Evolutionary conservation across 2,888 invertebrate species (phyloP).

Genomic region (Heliconius charithonia): DNA sequence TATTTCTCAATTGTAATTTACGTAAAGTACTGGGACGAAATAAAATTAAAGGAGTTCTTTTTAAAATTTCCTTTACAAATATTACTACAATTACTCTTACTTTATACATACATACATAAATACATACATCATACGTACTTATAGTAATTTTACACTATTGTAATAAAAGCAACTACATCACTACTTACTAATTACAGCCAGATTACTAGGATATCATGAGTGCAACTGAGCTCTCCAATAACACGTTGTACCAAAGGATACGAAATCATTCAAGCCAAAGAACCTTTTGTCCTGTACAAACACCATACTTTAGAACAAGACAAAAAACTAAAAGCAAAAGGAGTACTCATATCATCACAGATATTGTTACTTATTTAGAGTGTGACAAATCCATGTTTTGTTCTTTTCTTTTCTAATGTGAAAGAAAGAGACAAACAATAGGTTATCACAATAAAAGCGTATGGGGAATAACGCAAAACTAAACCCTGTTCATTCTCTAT

Average conservation of each 20-base stretch:
- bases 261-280: not conserved
- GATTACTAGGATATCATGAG: conserved; percentile 14
- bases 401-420: not conserved
- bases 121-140: not conserved
- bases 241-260: not conserved
- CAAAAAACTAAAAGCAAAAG: not conserved
- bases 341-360: not conserved
- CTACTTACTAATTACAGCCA: conserved; percentile 17
- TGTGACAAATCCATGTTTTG: not conserved
- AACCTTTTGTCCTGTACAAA: not conserved
- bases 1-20: conserved; percentile 16
- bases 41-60: not conserved
- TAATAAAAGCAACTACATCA: conserved; percentile 4
- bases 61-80: not conserved
- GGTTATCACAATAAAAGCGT: not conserved
- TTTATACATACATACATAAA: not conserved
- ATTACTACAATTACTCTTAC: not conserved
- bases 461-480: not conserved
- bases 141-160: not conserved
- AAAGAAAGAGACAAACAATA: not conserved
- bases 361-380: not conserved
- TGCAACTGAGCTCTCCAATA: not conserved
- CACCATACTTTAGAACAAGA: not conserved
- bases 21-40: not conserved
- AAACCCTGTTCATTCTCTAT: not conserved